Evolutionary conservation across 2,113 vertebrate genomes (phyloP).

Genomic region (Tragelaphus strepsiceros): DNA sequence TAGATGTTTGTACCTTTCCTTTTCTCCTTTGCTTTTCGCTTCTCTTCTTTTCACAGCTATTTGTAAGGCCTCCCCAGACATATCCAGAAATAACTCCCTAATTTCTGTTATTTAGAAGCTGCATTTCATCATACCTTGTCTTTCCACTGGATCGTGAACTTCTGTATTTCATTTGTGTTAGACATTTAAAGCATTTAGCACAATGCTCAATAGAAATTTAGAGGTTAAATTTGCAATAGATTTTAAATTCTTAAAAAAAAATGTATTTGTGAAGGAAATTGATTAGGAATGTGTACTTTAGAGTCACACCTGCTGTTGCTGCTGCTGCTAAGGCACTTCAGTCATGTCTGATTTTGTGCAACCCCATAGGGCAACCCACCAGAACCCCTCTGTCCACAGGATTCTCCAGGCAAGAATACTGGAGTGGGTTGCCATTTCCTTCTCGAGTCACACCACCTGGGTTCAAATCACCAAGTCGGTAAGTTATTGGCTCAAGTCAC

Average conservation of each 20-base stretch:
- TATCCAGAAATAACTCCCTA: neutral
- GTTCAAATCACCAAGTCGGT: neutral
- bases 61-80: too few relatives aligned
- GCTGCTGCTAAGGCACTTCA: neutral
- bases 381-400: neutral
- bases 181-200: neutral
- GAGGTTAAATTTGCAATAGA: neutral
- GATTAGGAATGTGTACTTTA: neutral
- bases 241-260: neutral
- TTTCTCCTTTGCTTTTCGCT: too few relatives aligned
- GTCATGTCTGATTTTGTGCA: rapidly evolving
- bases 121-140: neutral
- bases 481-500: neutral
- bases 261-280: neutral
- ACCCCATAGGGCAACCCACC: neutral
- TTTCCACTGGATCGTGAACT: neutral
- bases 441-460: neutral
- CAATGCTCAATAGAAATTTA: neutral
- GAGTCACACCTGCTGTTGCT: neutral
- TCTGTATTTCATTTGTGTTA: neutral
- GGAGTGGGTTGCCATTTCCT: neutral
- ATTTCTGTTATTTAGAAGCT: neutral
- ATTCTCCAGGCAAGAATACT: neutral
- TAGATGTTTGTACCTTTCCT: too few relatives aligned
- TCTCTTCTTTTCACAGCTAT: too few relatives aligned